Evolutionary conservation across 2,113 vertebrate species (phyloP).

Genomic region (Rhinopomastus cyanomelas): DNA sequence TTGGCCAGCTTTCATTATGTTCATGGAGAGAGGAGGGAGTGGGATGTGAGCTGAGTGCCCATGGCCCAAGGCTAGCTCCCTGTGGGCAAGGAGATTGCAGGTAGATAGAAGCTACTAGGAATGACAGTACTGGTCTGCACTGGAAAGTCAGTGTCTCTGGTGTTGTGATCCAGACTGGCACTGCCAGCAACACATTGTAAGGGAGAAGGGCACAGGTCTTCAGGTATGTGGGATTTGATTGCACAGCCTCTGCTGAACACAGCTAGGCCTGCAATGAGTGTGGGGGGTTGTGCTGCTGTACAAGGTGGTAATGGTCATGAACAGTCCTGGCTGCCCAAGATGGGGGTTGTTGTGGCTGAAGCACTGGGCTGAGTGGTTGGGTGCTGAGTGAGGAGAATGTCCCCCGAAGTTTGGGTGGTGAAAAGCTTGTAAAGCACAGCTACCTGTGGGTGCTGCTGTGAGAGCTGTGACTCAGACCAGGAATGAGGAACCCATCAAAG

Average conservation of each 20-base stretch:
- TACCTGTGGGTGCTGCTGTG: background rate
- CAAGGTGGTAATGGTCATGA: background rate
- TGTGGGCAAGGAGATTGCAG: background rate
- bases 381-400: background rate
- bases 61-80: background rate
- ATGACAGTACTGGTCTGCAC: background rate
- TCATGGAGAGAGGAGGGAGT: background rate
- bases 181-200: background rate
- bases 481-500: rapidly evolving
- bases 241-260: background rate
- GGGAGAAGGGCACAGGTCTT: background rate
- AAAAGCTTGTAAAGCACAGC: background rate
- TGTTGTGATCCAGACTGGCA: background rate
- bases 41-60: background rate
- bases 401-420: background rate
- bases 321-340: background rate
- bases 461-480: background rate
- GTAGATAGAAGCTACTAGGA: background rate
- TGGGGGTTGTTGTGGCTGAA: background rate
- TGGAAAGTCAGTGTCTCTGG: rapidly evolving
- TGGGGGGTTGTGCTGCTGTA: background rate
- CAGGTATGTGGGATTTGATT: background rate
- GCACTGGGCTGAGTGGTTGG: background rate
- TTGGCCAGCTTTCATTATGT: background rate
- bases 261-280: background rate